Evolutionary conservation across 2,888 invertebrate species (phyloP).

Genomic region (Drepana falcataria): DNA sequence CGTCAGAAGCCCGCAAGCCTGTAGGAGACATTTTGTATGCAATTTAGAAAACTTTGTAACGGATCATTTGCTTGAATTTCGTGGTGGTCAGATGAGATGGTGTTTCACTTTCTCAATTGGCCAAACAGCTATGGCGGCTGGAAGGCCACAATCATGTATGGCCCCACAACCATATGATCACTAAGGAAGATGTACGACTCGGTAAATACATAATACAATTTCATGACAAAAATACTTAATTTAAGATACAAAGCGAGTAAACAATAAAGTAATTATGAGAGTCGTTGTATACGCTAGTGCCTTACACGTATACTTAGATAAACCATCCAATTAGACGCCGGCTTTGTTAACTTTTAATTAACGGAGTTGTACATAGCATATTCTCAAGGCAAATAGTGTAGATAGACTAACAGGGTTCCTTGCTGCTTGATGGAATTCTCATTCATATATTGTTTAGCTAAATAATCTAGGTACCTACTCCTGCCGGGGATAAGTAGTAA

Average conservation of each 20-base stretch:
- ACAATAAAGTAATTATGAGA: constrained; percentile 19
- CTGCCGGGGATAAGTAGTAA: neutral
- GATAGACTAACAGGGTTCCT: constrained; percentile 16
- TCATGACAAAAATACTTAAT: constrained; percentile 1
- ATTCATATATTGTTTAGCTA: neutral
- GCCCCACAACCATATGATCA: constrained; percentile 3
- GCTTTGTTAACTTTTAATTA: constrained; percentile 61
- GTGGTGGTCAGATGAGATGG: constrained; percentile 25
- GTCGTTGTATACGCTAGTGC: constrained; percentile 9
- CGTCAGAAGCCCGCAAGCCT: constrained; percentile 66
- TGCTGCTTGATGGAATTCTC: constrained; percentile 9
- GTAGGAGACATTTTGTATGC: constrained; percentile 68
- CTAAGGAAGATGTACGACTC: neutral
- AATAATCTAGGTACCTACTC: neutral
- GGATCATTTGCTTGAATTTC: constrained; percentile 52
- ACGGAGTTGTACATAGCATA: constrained; percentile 38
- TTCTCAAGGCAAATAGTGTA: constrained; percentile 19
- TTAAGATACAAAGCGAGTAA: constrained; percentile 12
- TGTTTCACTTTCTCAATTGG: too few species aligned
- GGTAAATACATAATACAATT: neutral
- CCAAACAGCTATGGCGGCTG: too few species aligned
- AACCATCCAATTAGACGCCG: constrained; percentile 49
- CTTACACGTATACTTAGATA: constrained; percentile 28
- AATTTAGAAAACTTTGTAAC: constrained; percentile 56
- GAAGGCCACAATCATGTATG: constrained; percentile 19